A percentile compares a stretch with the other conserved stretches of the same genome.
Evolutionary conservation across 2,797 vertebrate genomes (phyloP).

Genomic region (Poeciliopsis paucimaculata): DNA sequence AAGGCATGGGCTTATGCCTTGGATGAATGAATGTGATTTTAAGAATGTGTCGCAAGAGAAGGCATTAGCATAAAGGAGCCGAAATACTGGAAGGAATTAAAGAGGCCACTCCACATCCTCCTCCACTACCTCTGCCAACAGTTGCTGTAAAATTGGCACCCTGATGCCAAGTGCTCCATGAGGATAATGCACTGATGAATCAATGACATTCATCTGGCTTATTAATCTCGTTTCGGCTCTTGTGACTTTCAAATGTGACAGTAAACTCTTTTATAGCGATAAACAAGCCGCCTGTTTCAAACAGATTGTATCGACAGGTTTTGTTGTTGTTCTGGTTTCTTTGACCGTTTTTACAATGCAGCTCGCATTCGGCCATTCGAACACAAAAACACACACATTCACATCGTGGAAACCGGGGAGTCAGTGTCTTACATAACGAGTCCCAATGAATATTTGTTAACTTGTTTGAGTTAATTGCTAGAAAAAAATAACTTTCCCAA

Average conservation of each 20-base stretch:
- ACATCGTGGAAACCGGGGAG: not conserved
- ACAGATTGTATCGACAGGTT: not conserved
- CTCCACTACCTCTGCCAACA: not conserved
- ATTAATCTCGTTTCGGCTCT: constrained; percentile 18
- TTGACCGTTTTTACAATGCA: not conserved
- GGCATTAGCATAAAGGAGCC: not conserved
- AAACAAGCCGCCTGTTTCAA: not conserved
- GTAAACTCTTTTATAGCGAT: not conserved
- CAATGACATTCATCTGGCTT: constrained; percentile 1
- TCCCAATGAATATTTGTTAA: not conserved
- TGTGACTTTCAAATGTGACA: constrained; percentile 6
- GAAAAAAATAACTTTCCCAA: not conserved
- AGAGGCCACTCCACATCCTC: not conserved
- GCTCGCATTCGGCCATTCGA: not conserved
- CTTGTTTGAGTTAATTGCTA: not conserved
- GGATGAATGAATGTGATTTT: not conserved
- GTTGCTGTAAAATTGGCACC: not conserved
- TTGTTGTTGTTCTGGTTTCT: not conserved
- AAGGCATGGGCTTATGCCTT: not conserved
- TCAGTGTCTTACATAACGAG: not conserved
- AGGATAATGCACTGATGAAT: not conserved
- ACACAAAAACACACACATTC: not conserved
- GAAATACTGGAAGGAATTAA: not conserved
- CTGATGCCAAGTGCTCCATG: not conserved
- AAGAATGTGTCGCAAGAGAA: not conserved